A percentile compares a stretch with the other conserved stretches of the same genome.
phyloP scores from a whole-genome alignment of 2,888 invertebrate genomes.

The Conops quadrifasciatus region DNA sequence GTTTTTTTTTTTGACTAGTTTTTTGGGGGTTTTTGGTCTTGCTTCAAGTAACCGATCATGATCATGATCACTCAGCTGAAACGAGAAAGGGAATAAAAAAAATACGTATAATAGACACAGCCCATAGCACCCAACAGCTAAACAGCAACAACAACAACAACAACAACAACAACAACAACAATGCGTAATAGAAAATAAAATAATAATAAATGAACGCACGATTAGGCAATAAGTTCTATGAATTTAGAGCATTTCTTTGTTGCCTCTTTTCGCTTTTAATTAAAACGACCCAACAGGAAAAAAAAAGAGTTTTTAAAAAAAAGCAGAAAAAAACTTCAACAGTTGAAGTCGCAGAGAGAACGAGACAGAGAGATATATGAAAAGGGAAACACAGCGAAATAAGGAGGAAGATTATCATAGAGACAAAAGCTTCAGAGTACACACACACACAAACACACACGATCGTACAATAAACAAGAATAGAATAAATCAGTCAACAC shows the following conservation, averaged over 20 bases:
- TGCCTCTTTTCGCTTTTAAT: constrained; percentile 6
- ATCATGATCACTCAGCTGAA: too few species aligned
- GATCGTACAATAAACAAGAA: not conserved
- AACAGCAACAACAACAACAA: constrained; percentile 5
- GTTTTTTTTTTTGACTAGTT: too few species aligned
- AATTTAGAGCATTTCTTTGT: constrained; percentile 39
- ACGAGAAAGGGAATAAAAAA: too few species aligned
- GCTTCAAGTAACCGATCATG: too few species aligned
- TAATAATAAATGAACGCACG: constrained; percentile 41
- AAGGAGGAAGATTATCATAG: constrained; percentile 5
- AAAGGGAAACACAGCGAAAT: not conserved
- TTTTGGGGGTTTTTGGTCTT: too few species aligned
- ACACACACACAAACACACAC: constrained; percentile 8
- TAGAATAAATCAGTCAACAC: not conserved
- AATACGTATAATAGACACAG: too few species aligned
- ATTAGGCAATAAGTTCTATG: constrained; percentile 40
- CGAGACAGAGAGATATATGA: not conserved
- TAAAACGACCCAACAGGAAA: constrained; percentile 5
- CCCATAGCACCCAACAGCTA: too few species aligned
- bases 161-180: constrained; percentile 5
- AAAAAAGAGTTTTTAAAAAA: not conserved
- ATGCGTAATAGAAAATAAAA: not conserved
- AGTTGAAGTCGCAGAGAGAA: not conserved
- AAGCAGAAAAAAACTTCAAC: not conserved
- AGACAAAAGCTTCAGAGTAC: constrained; percentile 17